Evolutionary conservation across 2,888 invertebrate species (phyloP), one percentile per base, ranked within the genome.

Genomic region (Pyrocoelia pectoralis): DNA sequence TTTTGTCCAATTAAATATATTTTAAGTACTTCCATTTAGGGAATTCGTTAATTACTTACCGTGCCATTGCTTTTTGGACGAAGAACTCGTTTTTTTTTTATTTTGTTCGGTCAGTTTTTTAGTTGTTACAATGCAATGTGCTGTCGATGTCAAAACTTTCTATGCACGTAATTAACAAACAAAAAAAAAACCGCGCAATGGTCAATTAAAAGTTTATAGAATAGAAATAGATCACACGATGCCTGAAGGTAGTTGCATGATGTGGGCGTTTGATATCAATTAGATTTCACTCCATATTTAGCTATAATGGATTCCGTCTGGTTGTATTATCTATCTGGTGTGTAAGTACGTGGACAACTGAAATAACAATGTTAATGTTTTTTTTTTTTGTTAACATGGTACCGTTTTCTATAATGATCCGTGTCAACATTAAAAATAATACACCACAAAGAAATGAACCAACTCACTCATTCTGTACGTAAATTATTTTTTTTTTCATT

Each of bases 241-340:
- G 64, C 68, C 63, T 64, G 50, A 54, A 63, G 69, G 65, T 53
- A 56, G 61, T 69, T 71, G 69, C 68, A 66, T 64, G 64, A 71
- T 68, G 72, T 72, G 72, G 72, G 72, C 72, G 72, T 69, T 57
- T 65, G 67, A 67, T 71, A 71, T 71, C 71, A 71, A 70, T 71
- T 71, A 72, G 71, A 71, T 72, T 72, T 72, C 72, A 68, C 72
- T 71, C 72, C 72, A 66, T 72, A 72, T 72, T 72, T 70, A 72
- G 72, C 61, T 62, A 67, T 68, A 66, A 65, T 64, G 60, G 63
- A 61, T 58, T 65, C 54, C 24, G 53, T 57, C 57, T 61, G 50
- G 24, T 24, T 6, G 55, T 49, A 49, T 38, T 57, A 33, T 65
- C 46, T 57, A 56, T 65, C 49, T 56, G 52, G 56, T 15, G 17